Conservation (phyloP, 2,888 invertebrate species). For the Eupithecia centaureata region DNA sequence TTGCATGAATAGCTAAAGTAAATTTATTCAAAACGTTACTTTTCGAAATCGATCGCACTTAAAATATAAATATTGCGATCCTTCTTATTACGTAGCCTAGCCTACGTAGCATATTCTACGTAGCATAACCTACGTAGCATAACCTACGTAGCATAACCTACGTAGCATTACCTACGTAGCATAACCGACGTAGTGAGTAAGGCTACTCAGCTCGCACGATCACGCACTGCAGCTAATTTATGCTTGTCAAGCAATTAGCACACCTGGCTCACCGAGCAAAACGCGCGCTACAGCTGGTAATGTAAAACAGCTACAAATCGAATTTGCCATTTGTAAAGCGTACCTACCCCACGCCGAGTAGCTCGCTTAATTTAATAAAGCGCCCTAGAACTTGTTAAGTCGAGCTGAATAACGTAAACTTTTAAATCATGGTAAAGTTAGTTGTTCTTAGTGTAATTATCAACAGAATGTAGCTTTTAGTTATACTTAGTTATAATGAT, state of each 20-base stretch:
- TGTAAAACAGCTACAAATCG: neutral
- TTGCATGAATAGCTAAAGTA: no score
- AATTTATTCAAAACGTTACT: no score
- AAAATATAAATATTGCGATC: no score
- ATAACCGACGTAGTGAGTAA: neutral
- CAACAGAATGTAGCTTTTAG: no score
- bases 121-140: no score
- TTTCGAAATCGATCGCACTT: no score
- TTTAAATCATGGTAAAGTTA: neutral
- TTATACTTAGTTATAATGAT: no score
- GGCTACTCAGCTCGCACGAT: neutral
- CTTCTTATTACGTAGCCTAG: no score
- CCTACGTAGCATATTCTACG: no score
- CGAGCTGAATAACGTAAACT: neutral
- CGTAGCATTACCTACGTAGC: no score
- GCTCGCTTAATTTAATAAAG: neutral
- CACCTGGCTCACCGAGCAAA: neutral
- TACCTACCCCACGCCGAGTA: neutral
- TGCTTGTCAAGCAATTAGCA: neutral
- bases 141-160: no score
- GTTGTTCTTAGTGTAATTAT: neutral
- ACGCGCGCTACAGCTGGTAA: neutral
- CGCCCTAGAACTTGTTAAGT: neutral
- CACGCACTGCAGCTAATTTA: neutral
- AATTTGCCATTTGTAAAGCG: slow-evolving; percentile 2